Percentiles rank a stretch among this genome's conserved stretches.
phyloP scores from a whole-genome alignment of 2,888 invertebrate genomes.

The Leptodirus hochenwartii region DNA sequence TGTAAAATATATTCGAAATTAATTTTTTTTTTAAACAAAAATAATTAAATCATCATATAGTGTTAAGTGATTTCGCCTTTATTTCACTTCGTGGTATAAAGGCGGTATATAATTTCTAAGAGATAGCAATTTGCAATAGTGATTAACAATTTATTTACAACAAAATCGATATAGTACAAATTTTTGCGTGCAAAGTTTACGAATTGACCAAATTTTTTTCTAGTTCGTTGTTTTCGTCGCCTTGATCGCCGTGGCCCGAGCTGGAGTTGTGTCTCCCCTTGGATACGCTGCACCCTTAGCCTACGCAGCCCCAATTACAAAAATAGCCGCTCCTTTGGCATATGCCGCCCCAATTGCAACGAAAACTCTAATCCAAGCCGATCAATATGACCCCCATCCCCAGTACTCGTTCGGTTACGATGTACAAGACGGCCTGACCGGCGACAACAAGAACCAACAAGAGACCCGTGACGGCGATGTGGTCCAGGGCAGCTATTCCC shows the following conservation, averaged over 20 bases:
- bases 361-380: too few relatives aligned
- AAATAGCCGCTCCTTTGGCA: slow-evolving; percentile 7
- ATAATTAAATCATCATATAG: too few relatives aligned
- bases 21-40: too few relatives aligned
- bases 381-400: slow-evolving; percentile 33
- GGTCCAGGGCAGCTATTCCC: slow-evolving; percentile 29
- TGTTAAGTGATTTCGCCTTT: too few relatives aligned
- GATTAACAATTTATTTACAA: too few relatives aligned
- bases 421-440: slow-evolving; percentile 41
- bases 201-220: slow-evolving; percentile 4
- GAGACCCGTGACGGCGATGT: slow-evolving; percentile 42
- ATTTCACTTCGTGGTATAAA: too few relatives aligned
- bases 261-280: slow-evolving; percentile 12
- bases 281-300: slow-evolving; percentile 11
- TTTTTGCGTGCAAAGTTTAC: too few relatives aligned
- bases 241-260: slow-evolving; percentile 14
- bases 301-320: slow-evolving; percentile 11
- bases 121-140: too few relatives aligned
- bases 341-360: too few relatives aligned
- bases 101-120: too few relatives aligned
- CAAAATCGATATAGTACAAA: too few relatives aligned
- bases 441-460: slow-evolving; percentile 40
- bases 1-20: too few relatives aligned
- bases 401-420: slow-evolving; percentile 40
- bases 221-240: slow-evolving; percentile 15